Evolutionary conservation across 2,113 vertebrate genomes (phyloP), one percentile per base, ranked within the genome.

Genomic region (Limnothrissa miodon): DNA sequence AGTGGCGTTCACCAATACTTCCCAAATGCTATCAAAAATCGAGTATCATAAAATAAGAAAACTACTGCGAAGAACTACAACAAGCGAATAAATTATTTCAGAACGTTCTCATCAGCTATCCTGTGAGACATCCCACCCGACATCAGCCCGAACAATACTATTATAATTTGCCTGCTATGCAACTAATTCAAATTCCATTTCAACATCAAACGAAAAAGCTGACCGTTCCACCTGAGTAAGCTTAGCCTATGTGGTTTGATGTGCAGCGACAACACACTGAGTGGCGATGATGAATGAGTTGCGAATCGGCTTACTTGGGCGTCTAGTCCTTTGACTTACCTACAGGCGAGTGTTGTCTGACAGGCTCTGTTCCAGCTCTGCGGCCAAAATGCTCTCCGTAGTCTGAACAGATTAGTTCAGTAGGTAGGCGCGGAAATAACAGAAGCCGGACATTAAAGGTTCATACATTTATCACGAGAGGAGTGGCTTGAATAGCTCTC

Each of bases 261-360:
- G 13, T 74, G 66, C 66, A 66, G 59, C 59, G 11, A 13, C 66
- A 74, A 39, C 29, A 33, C 66, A 33, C 66, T 74, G 66, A 23
- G 2, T 1, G 23, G 23, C 29, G 10, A 53, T 84, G 39, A 79
- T 83, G 83, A 87, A 87, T 78, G 78, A 33, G 51, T 80, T 78
- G 42, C 62, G 36, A 83, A 86, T 39, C 74, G 45, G 23, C 79
- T 66, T 36, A 48, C 79, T 81, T 33, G 39, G 59, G 78, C 39
- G 79, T 78, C 83, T 39, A 13, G 66, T 78, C 42, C 78, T 82
- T 39, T 81, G 79, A 91, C 92, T 94, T 79, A 94, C 94, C 93
- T 45, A 48, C 85, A 90, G 84, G 74, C 84, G 87, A 83, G 44
- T 80, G 85, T 82, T 82, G 70, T 81, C 81, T 1, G 8, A 85